phyloP scores from a whole-genome alignment of 2,888 invertebrate species.

The Erannis defoliaria region DNA sequence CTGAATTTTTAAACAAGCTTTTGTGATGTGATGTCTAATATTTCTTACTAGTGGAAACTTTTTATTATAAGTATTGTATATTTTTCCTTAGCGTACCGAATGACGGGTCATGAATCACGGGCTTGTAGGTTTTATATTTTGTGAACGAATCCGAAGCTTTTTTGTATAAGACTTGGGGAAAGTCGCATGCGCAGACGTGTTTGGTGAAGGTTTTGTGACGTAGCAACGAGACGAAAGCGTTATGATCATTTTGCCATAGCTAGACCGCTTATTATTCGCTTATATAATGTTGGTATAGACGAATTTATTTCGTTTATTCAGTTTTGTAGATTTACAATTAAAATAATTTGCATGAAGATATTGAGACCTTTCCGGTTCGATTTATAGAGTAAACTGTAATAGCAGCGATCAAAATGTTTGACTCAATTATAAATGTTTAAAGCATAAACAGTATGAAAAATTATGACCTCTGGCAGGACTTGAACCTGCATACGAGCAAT shows the following conservation, averaged over 20 bases:
- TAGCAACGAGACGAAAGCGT: slow-evolving; percentile 61
- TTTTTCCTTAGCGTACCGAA: slow-evolving; percentile 40
- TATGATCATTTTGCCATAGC: slow-evolving; percentile 72
- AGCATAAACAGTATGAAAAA: neutral
- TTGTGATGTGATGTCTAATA: slow-evolving; percentile 83
- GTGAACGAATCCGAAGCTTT: slow-evolving; percentile 42
- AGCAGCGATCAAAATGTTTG: slow-evolving; percentile 56
- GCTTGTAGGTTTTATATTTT: slow-evolving; percentile 58
- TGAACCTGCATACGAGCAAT: no score
- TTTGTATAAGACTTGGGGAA: slow-evolving; percentile 52
- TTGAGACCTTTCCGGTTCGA: slow-evolving; percentile 54
- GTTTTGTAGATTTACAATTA: slow-evolving; percentile 66
- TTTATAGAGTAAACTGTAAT: slow-evolving; percentile 46
- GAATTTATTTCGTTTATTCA: slow-evolving; percentile 69
- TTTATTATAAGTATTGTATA: slow-evolving; percentile 41
- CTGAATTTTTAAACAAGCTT: slow-evolving; percentile 75
- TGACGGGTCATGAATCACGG: slow-evolving; percentile 50
- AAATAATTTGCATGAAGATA: slow-evolving; percentile 70
- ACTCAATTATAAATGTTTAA: neutral
- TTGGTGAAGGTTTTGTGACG: slow-evolving; percentile 79
- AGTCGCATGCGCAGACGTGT: slow-evolving; percentile 76
- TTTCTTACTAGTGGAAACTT: slow-evolving; percentile 45
- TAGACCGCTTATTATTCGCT: slow-evolving; percentile 79
- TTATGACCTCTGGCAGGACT: no score
- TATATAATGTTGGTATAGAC: slow-evolving; percentile 72